Base-by-base conservation (phyloP, 1,140 invertebrate species). In the Nixonia krombeini region DNA sequence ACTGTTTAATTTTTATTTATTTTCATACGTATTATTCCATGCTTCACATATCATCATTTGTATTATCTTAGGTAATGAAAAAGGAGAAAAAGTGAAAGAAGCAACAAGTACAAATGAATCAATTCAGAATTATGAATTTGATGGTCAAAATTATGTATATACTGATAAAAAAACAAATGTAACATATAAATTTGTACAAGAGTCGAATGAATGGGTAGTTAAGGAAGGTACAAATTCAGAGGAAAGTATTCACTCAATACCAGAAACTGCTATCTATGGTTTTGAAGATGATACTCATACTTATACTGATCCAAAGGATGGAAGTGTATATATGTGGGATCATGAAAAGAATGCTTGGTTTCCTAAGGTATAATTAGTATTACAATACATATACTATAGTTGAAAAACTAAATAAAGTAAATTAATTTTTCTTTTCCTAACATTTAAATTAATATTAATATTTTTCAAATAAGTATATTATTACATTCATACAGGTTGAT, bases 261-360 rank as follows among this genome's bases (percentile, higher is more conserved):
- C 44, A 29, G 53, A 35, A 44, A 74, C 73, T 33, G 82, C 83
- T 23, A 10, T 74, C 45, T 93, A 93, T 79, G 90, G 90, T 40
- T 92, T 90, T 84, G 91, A 94, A 81, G 88, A 92, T 77, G 90
- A 93, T 68, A 90, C 90, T 25, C 91, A 92, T 67, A 91, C 90
- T 3, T 96, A 95, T 66, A 93, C 90, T 9, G 96, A 98, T 83
- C 86, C 91, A 55, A 85, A 74, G 38, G 96, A 98, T 89, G 95
- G 95, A 2, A 92, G 91, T 5, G 90, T 92, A 47, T 97, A 92
- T 82, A 92, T 98, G 78, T 99, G 94, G 95, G 96, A 99, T 85
- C 86, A 86, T 41, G 88, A 90, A 25, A 97, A 95, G 81, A 92
- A 90, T 72, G 96, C 96, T 4, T 99, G 96, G 95, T 96, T 98